Conservation (phyloP, 2,113 vertebrate species). For the Notothenia coriiceps region DNA sequence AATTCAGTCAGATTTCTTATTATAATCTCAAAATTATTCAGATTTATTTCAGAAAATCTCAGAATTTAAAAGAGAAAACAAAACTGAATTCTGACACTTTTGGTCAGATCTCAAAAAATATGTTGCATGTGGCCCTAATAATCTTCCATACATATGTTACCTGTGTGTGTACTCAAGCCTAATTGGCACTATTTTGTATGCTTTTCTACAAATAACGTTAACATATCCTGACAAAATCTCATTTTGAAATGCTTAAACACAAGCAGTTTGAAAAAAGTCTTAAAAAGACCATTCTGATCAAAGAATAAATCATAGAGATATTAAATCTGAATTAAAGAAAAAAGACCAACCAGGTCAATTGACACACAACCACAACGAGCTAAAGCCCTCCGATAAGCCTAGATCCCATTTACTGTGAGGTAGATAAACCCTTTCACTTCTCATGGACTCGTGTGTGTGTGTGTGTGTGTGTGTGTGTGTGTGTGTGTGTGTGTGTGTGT, state of each 20-base stretch:
- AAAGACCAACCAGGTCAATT: conserved; percentile 27
- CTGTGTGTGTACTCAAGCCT: not conserved
- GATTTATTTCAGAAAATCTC: too few relatives aligned
- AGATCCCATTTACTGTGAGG: conserved; percentile 56
- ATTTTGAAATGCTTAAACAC: not conserved
- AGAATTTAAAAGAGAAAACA: too few relatives aligned
- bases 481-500: too few relatives aligned
- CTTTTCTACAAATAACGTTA: not conserved
- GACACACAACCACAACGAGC: not conserved
- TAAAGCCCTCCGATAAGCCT: conserved; percentile 39
- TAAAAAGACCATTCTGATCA: not conserved
- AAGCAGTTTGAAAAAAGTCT: not conserved
- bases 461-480: too few relatives aligned
- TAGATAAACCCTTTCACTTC: conserved; percentile 48
- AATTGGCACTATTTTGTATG: not conserved
- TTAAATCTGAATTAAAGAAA: conserved; percentile 20
- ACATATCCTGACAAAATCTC: too few relatives aligned
- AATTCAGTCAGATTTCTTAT: too few relatives aligned
- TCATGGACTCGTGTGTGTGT: conserved; percentile 1
- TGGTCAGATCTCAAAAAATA: too few relatives aligned
- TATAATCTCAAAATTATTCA: too few relatives aligned
- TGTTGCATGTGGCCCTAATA: too few relatives aligned
- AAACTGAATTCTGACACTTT: too few relatives aligned
- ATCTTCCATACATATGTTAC: not conserved
- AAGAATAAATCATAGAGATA: not conserved